Evolutionary conservation across 2,888 invertebrate genomes (phyloP), one percentile per base, ranked within the genome.

Genomic region (Sympetrum striolatum): DNA sequence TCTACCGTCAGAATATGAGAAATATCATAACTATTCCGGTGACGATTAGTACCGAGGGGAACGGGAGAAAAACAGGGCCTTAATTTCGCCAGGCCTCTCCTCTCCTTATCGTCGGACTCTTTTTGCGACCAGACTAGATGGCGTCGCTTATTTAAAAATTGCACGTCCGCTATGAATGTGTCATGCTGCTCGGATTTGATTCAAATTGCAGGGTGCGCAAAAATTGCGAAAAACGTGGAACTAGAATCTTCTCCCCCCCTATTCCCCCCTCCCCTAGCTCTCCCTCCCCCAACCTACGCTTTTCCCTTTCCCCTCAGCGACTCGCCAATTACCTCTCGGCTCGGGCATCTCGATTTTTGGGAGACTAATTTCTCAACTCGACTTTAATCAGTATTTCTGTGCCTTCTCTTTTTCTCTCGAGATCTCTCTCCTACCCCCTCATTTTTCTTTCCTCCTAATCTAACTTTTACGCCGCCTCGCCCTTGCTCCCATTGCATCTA

Each of bases 171-270:
- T 48, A 58, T 58, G 35, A 53, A 58, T 82, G 82, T 58, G 82
- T 82, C 82, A 82, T 82, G 82, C 35, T 58, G 18, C 82, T 82
- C 53, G 53, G 12, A 82, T 48, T 82, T 82, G 82, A 82, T 82
- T 82, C 82, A 82, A 82, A 82, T 82, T 82, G 82, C 82, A 58
- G 82, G 82, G 39, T 58, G 25, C 15, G 25, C 18, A 82, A 53
- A 82, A 58, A 58, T 31, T 35, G 58, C 82, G 82, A 82, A 82
- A 53, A n/a, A 25, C 82, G 31, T 58, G 18, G 58, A 58, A 82
- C 58, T 82, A 31, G 82, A 53, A 31, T 35, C 58, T 18, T 53
- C 14, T 31, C 25, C 12, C 3, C 31, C 22, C 25, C 64, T 22
- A 0, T 22, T 64, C 64, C 10, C 73, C 14, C 1, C 31, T 5